phyloP scores from a whole-genome alignment of 2,113 vertebrate genomes.

The Zosterops pallidus region DNA sequence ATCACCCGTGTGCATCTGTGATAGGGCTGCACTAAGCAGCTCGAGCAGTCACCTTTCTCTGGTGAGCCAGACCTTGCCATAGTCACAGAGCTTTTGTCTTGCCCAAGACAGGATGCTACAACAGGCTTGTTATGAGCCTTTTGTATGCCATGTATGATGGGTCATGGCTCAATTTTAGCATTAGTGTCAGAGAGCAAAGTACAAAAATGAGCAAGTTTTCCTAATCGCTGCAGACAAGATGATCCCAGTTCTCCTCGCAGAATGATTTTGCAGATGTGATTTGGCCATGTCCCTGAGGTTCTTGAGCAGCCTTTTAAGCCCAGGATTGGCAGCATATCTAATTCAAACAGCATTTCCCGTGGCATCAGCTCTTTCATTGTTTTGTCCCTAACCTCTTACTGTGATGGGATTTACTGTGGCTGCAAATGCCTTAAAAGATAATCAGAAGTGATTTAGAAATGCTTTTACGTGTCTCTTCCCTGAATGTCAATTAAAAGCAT shows the following conservation, averaged over 20 bases:
- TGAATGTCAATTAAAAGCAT: not conserved
- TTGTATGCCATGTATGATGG: fast-evolving
- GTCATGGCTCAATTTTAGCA: not conserved
- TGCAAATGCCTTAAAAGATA: not conserved
- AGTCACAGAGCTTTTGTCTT: not conserved
- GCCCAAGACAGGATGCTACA: not conserved
- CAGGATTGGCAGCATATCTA: not conserved
- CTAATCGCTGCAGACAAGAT: not conserved
- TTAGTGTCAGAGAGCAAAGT: not conserved
- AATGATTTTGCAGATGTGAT: not conserved
- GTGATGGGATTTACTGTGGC: not conserved
- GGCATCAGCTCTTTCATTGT: not conserved
- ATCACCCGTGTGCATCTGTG: not conserved
- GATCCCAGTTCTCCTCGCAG: fast-evolving
- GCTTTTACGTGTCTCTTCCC: not conserved
- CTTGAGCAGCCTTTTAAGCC: not conserved
- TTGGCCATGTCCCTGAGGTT: not conserved
- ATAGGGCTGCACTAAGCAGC: not conserved
- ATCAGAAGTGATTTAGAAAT: constrained; percentile 27
- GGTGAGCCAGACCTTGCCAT: not conserved
- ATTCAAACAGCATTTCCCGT: not conserved
- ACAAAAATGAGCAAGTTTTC: not conserved
- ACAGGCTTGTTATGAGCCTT: not conserved
- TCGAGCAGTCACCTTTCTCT: not conserved
- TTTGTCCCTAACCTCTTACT: not conserved